Percentiles rank a stretch among this genome's conserved stretches.
Evolutionary conservation across 2,113 vertebrate species (phyloP).

Genomic region (Scalopus aquaticus): DNA sequence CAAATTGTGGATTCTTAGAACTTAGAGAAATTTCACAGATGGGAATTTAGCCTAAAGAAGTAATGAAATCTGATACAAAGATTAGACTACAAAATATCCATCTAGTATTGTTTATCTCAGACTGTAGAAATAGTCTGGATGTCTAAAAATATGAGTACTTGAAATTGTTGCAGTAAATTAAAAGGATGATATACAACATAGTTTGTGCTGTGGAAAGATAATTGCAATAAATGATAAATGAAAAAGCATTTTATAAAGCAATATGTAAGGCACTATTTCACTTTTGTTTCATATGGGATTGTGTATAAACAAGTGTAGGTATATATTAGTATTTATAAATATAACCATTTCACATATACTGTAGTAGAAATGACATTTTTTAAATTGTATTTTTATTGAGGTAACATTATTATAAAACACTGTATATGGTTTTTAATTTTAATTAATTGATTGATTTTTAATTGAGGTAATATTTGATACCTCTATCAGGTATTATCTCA

Average conservation of each 20-base stretch:
- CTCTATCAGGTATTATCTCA: too few species aligned
- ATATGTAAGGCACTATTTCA: neutral
- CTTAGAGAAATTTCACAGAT: neutral
- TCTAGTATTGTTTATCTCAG: neutral
- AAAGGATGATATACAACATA: neutral
- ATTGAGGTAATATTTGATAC: too few species aligned
- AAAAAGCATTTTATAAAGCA: neutral
- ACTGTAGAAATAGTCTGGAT: neutral
- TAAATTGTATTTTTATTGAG: too few species aligned
- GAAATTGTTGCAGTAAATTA: neutral
- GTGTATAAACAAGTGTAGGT: neutral
- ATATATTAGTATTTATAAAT: neutral
- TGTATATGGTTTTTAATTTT: too few species aligned
- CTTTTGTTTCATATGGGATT: neutral
- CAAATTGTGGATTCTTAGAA: neutral
- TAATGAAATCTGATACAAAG: neutral
- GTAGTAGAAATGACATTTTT: neutral
- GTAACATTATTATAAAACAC: too few species aligned
- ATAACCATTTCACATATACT: neutral
- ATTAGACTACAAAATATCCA: neutral
- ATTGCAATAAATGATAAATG: neutral
- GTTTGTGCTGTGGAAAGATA: neutral
- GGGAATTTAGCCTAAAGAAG: conserved; percentile 19
- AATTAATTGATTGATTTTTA: too few species aligned
- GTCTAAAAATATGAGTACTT: conserved; percentile 2